These are phyloP conservation scores for Amphiprion clarkii DNA, from an alignment of 2,797 vertebrate genomes.

Conservation along the genomic window DNA sequence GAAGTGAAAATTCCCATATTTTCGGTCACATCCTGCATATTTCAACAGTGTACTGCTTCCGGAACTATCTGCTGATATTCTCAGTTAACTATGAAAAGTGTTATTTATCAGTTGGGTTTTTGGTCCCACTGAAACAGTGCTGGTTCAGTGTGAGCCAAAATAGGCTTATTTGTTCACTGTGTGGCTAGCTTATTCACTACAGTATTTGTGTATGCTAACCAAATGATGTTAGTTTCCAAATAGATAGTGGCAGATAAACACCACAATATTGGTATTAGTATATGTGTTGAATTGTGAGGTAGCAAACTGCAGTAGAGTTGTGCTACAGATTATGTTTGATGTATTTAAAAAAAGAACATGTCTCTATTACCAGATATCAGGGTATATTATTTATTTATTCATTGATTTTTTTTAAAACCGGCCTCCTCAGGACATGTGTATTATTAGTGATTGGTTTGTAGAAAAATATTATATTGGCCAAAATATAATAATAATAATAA, in stretches of 20 bases:
- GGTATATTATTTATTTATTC: not conserved
- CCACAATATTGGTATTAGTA: not conserved
- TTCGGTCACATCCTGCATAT: slow-evolving; percentile 65
- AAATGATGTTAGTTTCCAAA: slow-evolving; percentile 3
- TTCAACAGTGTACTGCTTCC: slow-evolving; percentile 48
- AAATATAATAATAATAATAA: not conserved
- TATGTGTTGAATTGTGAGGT: not conserved
- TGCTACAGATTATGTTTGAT: not conserved
- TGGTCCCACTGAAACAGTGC: slow-evolving; percentile 16
- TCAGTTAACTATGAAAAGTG: slow-evolving; percentile 41
- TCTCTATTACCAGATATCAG: not conserved
- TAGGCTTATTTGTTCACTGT: slow-evolving; percentile 11
- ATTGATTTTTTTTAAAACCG: too few relatives aligned
- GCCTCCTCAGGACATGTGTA: not conserved
- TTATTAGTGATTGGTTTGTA: not conserved
- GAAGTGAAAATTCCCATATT: slow-evolving; percentile 52
- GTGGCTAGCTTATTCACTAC: not conserved
- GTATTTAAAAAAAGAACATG: not conserved
- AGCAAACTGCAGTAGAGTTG: not conserved
- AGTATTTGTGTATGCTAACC: not conserved
- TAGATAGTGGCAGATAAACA: not conserved
- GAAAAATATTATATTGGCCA: too few relatives aligned
- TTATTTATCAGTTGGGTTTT: slow-evolving; percentile 13
- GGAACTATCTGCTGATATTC: slow-evolving; percentile 37
- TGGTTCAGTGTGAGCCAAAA: slow-evolving; percentile 23